Evolutionary conservation across 2,888 invertebrate species (phyloP).

Genomic region (Rotaria macrura): DNA sequence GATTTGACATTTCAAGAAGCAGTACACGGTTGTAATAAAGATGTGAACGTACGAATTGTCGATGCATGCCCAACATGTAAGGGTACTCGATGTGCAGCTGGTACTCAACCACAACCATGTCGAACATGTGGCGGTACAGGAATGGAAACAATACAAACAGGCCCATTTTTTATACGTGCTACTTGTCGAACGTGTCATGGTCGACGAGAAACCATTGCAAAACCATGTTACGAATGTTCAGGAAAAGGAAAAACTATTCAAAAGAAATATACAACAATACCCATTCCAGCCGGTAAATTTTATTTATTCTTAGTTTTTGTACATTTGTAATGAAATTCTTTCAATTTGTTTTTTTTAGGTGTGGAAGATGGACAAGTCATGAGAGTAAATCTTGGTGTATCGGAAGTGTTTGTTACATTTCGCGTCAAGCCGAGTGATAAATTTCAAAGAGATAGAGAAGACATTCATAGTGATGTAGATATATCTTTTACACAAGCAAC

Average conservation of each 20-base stretch:
- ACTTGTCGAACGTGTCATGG: constrained; percentile 67
- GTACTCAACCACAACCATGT: constrained; percentile 76
- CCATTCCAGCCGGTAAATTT: constrained; percentile 65
- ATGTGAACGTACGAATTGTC: constrained; percentile 75
- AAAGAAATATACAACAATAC: constrained; percentile 74
- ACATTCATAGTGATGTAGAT: constrained; percentile 83
- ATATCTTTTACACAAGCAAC: constrained; percentile 81
- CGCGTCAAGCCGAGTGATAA: constrained; percentile 64
- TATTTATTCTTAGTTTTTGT: neutral
- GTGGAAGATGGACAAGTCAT: constrained; percentile 95
- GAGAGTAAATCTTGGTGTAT: constrained; percentile 76
- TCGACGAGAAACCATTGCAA: constrained; percentile 71
- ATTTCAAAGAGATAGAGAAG: constrained; percentile 81
- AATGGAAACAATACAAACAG: constrained; percentile 60
- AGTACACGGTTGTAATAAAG: constrained; percentile 86
- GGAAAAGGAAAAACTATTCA: constrained; percentile 83
- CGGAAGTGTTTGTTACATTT: constrained; percentile 82
- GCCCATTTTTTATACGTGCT: constrained; percentile 89
- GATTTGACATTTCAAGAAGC: constrained; percentile 82
- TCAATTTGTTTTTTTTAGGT: constrained; percentile 36
- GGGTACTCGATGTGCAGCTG: constrained; percentile 74
- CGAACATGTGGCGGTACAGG: constrained; percentile 89
- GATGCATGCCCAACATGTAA: constrained; percentile 80
- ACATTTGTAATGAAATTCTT: neutral
- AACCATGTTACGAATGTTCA: constrained; percentile 79